These are phyloP conservation scores for Antitype chi DNA, from an alignment of 2,888 invertebrate genomes.

Conservation along the genomic window DNA sequence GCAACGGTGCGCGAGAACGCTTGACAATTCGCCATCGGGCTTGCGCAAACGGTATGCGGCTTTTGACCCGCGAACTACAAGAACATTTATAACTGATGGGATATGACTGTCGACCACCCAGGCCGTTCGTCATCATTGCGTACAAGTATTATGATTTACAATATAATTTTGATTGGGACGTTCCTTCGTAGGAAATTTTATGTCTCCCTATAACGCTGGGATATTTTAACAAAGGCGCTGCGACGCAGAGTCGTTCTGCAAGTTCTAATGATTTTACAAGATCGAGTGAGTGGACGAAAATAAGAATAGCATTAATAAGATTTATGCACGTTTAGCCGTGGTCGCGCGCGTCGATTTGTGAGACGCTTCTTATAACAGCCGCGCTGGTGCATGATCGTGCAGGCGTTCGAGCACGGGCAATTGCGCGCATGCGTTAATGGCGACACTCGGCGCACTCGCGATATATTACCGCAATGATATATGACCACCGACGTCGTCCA, in stretches of 20 bases:
- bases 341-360: slow-evolving; percentile 88
- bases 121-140: slow-evolving; percentile 74
- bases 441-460: slow-evolving; percentile 89
- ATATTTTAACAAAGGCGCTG: slow-evolving; percentile 75
- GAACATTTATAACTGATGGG: slow-evolving; percentile 79
- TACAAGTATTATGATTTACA: slow-evolving; percentile 78
- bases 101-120: slow-evolving; percentile 85
- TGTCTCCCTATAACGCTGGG: slow-evolving; percentile 71
- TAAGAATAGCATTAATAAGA: slow-evolving; percentile 88
- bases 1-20: slow-evolving; percentile 70
- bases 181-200: slow-evolving; percentile 78
- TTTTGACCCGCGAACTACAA: slow-evolving; percentile 84
- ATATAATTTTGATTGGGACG: slow-evolving; percentile 83
- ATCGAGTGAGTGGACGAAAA: slow-evolving; percentile 83
- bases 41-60: slow-evolving; percentile 82
- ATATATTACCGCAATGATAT: slow-evolving; percentile 90
- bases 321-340: slow-evolving; percentile 87
- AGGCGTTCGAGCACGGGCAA: slow-evolving; percentile 79
- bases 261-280: slow-evolving; percentile 85
- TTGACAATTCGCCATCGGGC: slow-evolving; percentile 84
- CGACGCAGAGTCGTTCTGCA: slow-evolving; percentile 66
- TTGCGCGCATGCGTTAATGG: slow-evolving; percentile 89
- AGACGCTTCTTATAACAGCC: slow-evolving; percentile 84
- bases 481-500: slow-evolving; percentile 88
- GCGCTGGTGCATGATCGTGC: slow-evolving; percentile 72